A percentile compares a stretch with the other conserved stretches of the same genome.
phyloP scores from a whole-genome alignment of 2,113 vertebrate species.

The Elaphurus davidianus region DNA sequence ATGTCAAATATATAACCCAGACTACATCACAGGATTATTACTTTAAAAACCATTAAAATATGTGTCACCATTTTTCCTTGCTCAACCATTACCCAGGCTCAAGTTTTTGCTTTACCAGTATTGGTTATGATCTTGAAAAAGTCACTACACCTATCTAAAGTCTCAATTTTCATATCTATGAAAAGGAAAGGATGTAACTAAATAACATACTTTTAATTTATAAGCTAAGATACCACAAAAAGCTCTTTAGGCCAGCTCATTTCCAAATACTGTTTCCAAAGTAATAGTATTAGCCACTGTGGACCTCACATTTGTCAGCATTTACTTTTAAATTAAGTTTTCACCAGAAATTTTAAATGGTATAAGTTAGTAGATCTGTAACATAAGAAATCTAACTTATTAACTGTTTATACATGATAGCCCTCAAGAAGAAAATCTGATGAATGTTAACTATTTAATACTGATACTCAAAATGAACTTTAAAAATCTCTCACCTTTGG shows the following conservation, averaged over 20 bases:
- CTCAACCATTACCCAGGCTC: background rate
- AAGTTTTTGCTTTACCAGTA: background rate
- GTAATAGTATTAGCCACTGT: background rate
- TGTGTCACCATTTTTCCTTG: background rate
- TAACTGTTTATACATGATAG: background rate
- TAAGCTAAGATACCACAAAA: background rate
- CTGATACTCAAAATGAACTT: constrained; percentile 32
- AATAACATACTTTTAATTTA: background rate
- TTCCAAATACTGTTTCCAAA: background rate
- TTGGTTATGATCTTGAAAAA: background rate
- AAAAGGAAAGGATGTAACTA: background rate
- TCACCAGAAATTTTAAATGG: constrained; percentile 20
- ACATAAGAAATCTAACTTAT: constrained; percentile 14
- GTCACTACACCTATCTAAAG: background rate
- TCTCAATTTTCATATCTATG: background rate
- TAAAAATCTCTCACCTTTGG: constrained; percentile 71
- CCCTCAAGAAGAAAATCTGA: constrained; percentile 26
- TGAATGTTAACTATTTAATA: background rate
- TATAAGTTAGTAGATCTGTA: background rate
- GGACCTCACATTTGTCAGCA: background rate
- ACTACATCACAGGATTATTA: background rate
- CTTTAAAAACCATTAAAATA: background rate
- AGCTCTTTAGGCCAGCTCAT: background rate
- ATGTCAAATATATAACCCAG: background rate
- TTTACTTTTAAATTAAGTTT: constrained; percentile 24